Base-by-base conservation (phyloP, 2,888 invertebrate genomes). In the Phyto melanocephala region DNA sequence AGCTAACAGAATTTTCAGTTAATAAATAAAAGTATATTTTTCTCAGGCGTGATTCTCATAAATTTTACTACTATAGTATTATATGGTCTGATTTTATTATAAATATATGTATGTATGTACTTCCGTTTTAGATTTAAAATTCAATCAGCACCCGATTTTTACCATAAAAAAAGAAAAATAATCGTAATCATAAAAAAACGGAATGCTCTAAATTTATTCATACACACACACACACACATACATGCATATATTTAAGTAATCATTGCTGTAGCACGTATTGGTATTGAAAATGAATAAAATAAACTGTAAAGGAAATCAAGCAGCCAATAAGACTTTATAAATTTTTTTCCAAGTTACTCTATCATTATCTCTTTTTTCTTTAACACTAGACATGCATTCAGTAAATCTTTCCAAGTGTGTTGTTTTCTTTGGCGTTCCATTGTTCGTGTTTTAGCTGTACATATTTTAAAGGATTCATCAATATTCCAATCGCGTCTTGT, bases 401-500 rank as follows among this genome's bases (percentile, higher is more conserved):
- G 54, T 35, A 42, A 74, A 63, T 54, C 54, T 33, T 74, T 52
- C 52, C 42, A 15, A 35, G 52, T 22, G 35, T 62, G 22, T 54
- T 72, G 15, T 35, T 54, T 78, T 56, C n/a, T 15, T 45, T 56
- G n/a, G 45, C 13, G 6, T 40, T 40, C 35, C 56, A 40, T 10
- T 22, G 33, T 15, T 70, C 13, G 20, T 54, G 10, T 71, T 15
- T 56, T 58, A 28, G 3, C 40, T 33, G 10, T 20, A 4, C 63
- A 52, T 11, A 11, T 15, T 17, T 11, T 20, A 28, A 22, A 54
- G 54, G 15, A 67, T 79, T 78, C 78, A 81, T 84, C 68, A 80
- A 70, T 84, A 84, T 84, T 81, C 84, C 50, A 58, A 80, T 70
- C 81, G 80, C 79, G 79, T 79, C 77, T 37, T 60, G 76, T 77